A percentile compares a stretch with the other conserved stretches of the same genome.
Conservation (phyloP, 2,888 invertebrate species). For the Muscina levida region DNA sequence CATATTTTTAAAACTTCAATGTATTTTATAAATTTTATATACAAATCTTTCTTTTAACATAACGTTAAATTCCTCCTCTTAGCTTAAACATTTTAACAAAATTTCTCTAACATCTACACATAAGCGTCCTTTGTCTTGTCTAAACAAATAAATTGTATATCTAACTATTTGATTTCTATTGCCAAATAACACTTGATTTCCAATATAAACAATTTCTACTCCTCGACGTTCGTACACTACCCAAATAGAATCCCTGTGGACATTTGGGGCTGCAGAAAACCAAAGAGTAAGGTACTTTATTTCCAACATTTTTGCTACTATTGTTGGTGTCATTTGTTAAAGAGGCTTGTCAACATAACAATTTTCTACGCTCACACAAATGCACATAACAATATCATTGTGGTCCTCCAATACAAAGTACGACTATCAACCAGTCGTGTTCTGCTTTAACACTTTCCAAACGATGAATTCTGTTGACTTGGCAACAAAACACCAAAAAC, state of each 20-base stretch:
- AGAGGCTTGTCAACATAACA: constrained; percentile 77
- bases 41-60: no score
- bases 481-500: constrained; percentile 70
- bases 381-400: constrained; percentile 25
- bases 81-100: no score
- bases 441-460: constrained; percentile 51
- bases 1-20: no score
- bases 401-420: no score
- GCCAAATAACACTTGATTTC: constrained; percentile 55
- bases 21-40: no score
- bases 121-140: no score
- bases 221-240: neutral
- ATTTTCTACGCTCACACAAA: constrained; percentile 60
- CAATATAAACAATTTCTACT: constrained; percentile 27
- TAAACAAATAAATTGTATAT: constrained; percentile 38
- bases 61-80: no score
- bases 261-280: neutral
- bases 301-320: constrained; percentile 66
- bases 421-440: constrained; percentile 15
- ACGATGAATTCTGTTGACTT: constrained; percentile 66
- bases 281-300: constrained; percentile 55
- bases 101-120: no score
- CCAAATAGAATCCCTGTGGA: neutral
- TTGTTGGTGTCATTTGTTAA: constrained; percentile 78
- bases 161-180: constrained; percentile 48